phyloP scores from a whole-genome alignment of 1,140 invertebrate genomes.

The Neocloeon triangulifer region DNA sequence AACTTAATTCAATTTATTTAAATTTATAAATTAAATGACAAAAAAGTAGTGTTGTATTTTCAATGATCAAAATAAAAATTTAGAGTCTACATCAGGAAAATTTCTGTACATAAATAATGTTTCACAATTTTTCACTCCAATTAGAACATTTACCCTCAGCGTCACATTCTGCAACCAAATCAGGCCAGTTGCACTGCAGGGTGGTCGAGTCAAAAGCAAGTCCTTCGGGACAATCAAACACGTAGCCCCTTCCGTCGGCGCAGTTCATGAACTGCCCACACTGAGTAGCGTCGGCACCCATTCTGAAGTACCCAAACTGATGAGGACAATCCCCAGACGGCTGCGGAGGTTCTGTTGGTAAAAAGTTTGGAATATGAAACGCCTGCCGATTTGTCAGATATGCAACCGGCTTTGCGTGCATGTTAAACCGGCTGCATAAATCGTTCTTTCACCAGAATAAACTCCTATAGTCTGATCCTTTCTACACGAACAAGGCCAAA shows the following conservation, averaged over 20 bases:
- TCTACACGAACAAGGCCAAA: no score
- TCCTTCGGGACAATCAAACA: constrained; percentile 55
- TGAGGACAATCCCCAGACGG: constrained; percentile 60
- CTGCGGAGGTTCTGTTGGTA: constrained; percentile 31
- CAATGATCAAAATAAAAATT: no score
- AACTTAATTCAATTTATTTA: no score
- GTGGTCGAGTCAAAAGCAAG: constrained; percentile 55
- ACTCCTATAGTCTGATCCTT: no score
- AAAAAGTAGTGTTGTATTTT: no score
- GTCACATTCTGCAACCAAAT: constrained; percentile 50
- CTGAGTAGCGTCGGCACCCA: constrained; percentile 39
- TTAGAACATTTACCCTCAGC: constrained; percentile 53
- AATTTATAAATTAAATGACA: no score
- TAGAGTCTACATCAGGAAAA: no score
- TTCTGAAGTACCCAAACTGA: constrained; percentile 59
- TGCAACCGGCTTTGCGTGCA: background rate
- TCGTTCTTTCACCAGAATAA: background rate
- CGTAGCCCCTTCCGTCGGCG: constrained; percentile 39
- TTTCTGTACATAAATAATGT: no score
- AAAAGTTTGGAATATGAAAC: no score
- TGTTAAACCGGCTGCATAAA: background rate
- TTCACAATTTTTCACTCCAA: no score
- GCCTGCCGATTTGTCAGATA: background rate
- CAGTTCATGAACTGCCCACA: constrained; percentile 74
- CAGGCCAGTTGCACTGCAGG: constrained; percentile 71